Percentiles rank a stretch among this genome's conserved stretches.
Evolutionary conservation across 2,888 invertebrate genomes (phyloP).

Genomic region (Eupithecia dodoneata): DNA sequence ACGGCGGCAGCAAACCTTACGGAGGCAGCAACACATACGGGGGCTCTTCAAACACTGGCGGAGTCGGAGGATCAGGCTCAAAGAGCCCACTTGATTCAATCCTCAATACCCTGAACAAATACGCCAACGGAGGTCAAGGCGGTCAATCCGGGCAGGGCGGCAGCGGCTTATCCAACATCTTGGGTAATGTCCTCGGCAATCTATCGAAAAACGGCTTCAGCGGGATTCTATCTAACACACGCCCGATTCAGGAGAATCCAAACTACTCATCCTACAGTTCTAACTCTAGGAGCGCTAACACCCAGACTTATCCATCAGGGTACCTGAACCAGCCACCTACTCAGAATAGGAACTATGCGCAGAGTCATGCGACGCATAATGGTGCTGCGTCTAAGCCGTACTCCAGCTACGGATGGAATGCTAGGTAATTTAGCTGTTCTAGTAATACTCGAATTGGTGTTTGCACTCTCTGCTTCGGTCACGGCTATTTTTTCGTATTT

Average conservation of each 20-base stretch:
- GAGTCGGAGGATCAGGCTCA: conserved; percentile 50
- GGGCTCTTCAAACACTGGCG: conserved; percentile 52
- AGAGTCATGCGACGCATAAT: conserved; percentile 61
- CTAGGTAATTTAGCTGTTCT: conserved; percentile 71
- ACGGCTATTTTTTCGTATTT: conserved; percentile 35
- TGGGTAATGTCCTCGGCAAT: conserved; percentile 71
- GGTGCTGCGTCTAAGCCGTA: conserved; percentile 68
- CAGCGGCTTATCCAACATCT: conserved; percentile 67
- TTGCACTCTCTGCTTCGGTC: conserved; percentile 40
- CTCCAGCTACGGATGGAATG: conserved; percentile 73
- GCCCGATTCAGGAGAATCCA: conserved; percentile 78
- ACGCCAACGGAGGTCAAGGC: conserved; percentile 54
- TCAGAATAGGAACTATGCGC: conserved; percentile 71
- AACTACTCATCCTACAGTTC: conserved; percentile 71
- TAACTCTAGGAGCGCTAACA: conserved; percentile 72
- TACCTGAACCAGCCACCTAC: conserved; percentile 62
- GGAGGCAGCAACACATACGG: conserved; percentile 56
- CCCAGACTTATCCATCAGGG: conserved; percentile 74
- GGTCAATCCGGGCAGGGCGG: conserved; percentile 46
- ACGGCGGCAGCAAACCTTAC: conserved; percentile 48
- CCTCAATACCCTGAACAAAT: conserved; percentile 63
- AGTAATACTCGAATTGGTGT: conserved; percentile 25
- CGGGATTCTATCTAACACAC: conserved; percentile 70
- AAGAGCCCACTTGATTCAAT: conserved; percentile 63
- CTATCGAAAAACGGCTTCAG: conserved; percentile 72